Percentiles rank a stretch among this genome's conserved stretches.
Conservation (phyloP, 2,113 vertebrate genomes). For the Vidua macroura region DNA sequence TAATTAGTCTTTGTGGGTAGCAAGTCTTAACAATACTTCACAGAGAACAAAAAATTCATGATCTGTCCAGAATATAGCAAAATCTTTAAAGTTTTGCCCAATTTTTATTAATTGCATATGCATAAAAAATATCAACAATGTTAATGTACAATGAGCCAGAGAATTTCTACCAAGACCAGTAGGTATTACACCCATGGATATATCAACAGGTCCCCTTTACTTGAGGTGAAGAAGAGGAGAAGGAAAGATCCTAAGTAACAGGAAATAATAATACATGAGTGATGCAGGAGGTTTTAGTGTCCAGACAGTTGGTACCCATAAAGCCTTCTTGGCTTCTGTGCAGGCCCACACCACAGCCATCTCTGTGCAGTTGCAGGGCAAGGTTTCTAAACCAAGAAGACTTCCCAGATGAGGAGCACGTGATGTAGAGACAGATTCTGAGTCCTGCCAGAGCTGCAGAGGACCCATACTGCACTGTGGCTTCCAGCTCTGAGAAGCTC, state of each 20-base stretch:
- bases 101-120: background rate
- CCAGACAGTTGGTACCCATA: background rate
- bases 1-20: background rate
- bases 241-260: background rate
- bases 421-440: background rate
- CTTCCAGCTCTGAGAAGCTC: background rate
- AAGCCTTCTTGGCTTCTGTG: background rate
- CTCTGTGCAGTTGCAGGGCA: background rate
- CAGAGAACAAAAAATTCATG: background rate
- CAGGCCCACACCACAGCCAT: accelerated
- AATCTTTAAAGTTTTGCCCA: background rate
- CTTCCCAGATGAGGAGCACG: background rate
- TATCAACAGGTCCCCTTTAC: background rate
- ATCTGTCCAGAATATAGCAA: background rate
- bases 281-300: background rate
- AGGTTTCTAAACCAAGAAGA: background rate
- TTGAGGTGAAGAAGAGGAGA: background rate
- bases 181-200: background rate
- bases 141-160: background rate
- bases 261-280: background rate
- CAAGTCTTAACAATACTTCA: background rate
- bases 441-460: background rate
- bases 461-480: accelerated
- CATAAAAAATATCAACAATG: background rate
- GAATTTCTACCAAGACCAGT: background rate